phyloP scores from a whole-genome alignment of 2,797 vertebrate species.

The Enteromius radiatus region DNA sequence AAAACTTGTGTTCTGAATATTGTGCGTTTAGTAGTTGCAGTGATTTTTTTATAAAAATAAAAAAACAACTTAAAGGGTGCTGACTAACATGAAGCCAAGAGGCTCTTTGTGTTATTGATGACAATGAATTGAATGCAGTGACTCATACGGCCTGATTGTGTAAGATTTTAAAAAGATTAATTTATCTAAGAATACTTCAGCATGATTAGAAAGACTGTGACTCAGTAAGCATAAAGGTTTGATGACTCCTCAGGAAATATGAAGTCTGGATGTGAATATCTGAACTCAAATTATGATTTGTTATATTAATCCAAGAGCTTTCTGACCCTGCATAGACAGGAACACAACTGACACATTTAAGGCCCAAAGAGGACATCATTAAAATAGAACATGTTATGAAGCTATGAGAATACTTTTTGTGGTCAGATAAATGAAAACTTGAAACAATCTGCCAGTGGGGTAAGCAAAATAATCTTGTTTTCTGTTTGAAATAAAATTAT shows the following conservation, averaged over 20 bases:
- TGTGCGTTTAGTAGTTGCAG: background rate
- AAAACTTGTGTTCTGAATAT: conserved; percentile 17
- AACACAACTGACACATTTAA: too few relatives aligned
- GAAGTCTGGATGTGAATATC: background rate
- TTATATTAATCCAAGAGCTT: too few relatives aligned
- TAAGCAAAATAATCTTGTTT: too few relatives aligned
- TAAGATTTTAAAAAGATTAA: conserved; percentile 1
- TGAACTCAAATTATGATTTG: too few relatives aligned
- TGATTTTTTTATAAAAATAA: background rate
- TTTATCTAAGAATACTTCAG: conserved; percentile 20
- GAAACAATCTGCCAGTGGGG: too few relatives aligned
- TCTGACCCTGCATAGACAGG: too few relatives aligned
- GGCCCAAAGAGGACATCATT: too few relatives aligned
- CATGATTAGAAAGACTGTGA: conserved; percentile 14
- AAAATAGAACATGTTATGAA: too few relatives aligned
- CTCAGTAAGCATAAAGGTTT: conserved; percentile 19
- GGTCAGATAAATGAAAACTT: too few relatives aligned
- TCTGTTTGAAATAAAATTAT: too few relatives aligned
- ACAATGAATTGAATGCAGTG: conserved; percentile 36
- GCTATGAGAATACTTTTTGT: too few relatives aligned
- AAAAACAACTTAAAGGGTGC: background rate
- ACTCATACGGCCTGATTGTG: conserved; percentile 11
- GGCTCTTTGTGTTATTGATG: conserved; percentile 29
- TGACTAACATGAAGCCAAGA: conserved; percentile 14
- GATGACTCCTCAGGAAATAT: conserved; percentile 13